Evolutionary conservation across 2,888 invertebrate species (phyloP), one percentile per base, ranked within the genome.

Genomic region (Endomychus coccineus): DNA sequence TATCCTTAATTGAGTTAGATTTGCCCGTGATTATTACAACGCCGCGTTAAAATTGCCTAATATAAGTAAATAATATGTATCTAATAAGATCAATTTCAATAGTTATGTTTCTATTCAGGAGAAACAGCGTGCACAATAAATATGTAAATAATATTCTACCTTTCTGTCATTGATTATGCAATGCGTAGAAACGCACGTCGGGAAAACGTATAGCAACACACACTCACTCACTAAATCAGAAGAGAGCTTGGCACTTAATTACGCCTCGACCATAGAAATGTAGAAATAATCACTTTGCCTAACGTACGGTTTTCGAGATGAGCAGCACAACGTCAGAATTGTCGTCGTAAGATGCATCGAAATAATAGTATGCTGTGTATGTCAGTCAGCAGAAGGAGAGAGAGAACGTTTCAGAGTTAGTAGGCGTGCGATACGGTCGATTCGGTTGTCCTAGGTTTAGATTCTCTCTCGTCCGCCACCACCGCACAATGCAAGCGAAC

Each of bases 141-240:
- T 27, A 19, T 5, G 19, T 6, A 6, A 19, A 19, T 19, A 7
- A 6, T 19, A 19, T 5, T 19, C n/a, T 55, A 55, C 55, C 55
- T 55, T 52, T 54, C 55, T 55, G 55, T 54, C 56, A 56, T 55
- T 56, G 54, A 54, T 56, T 55, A 56, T 51, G 52, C 52, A 55
- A 52, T 55, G 56, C 55, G 52, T 54, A 45, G 15, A 22, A 31
- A 23, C 37, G 32, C 31, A 31, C 21, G n/a, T 19, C 21, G 21
- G 13, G 6, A 24, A 17, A 15, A 9, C 5, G 16, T 38, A 25
- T 27, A 39, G 39, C 33, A 37, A 17, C 31, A 33, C 39, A 36
- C 41, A 28, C n/a, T n/a, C 36, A 36, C 44, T 40, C n/a, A n/a
- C n/a, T n/a, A n/a, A n/a, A n/a, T n/a, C n/a, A n/a, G n/a, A n/a